Evolutionary conservation across 2,888 invertebrate species (phyloP).

Genomic region (Brachynemurus nebulosus): DNA sequence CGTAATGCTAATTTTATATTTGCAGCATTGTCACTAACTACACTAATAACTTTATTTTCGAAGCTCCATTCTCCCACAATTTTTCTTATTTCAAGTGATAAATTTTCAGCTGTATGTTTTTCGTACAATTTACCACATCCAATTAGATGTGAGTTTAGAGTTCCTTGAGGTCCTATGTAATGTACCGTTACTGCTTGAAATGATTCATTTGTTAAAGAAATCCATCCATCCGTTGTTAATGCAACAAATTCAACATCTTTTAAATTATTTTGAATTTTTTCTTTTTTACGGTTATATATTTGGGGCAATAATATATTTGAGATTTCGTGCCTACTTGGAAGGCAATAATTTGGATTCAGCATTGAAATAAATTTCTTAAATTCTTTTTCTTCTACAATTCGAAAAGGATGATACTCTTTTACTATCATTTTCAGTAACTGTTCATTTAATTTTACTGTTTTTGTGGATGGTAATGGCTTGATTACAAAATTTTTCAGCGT

Average conservation of each 20-base stretch:
- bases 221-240: not conserved
- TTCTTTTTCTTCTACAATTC: not conserved
- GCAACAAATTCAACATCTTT: not conserved
- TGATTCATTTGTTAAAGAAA: not conserved
- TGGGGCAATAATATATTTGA: not conserved
- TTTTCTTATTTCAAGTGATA: not conserved
- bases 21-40: not conserved
- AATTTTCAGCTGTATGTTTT: not conserved
- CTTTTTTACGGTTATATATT: no score
- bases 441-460: conserved; percentile 36
- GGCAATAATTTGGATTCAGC: not conserved
- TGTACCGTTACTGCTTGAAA: not conserved
- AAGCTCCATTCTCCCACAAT: not conserved
- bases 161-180: not conserved
- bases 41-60: not conserved
- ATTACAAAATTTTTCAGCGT: no score
- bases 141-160: not conserved
- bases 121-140: not conserved
- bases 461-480: no score
- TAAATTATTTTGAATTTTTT: not conserved
- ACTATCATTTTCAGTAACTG: not conserved
- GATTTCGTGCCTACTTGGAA: not conserved
- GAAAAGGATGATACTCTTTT: not conserved
- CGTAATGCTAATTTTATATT: not conserved
- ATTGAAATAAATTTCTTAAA: not conserved